phyloP scores from a whole-genome alignment of 2,888 invertebrate genomes.

The Crossocerus cetratus region DNA sequence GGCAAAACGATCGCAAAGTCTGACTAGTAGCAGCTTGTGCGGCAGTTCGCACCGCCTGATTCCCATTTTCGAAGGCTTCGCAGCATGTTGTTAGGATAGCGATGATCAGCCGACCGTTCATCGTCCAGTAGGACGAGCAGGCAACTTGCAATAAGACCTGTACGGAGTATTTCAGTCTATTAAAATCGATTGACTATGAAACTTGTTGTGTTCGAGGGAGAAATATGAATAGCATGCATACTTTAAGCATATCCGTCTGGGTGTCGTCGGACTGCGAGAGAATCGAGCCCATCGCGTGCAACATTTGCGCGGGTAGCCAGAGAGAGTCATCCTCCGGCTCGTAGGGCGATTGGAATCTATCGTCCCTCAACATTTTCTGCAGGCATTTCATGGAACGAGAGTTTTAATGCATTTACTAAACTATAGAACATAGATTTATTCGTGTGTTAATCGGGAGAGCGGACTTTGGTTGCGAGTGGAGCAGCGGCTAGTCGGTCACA shows the following conservation, averaged over 20 bases:
- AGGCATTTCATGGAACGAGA: not conserved
- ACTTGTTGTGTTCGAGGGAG: not conserved
- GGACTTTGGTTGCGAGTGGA: not conserved
- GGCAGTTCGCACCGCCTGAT: slow-evolving; percentile 90
- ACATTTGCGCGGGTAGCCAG: slow-evolving; percentile 94
- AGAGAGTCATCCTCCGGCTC: slow-evolving; percentile 95
- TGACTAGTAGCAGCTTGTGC: slow-evolving; percentile 94
- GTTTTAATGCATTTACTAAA: not conserved
- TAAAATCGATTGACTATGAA: not conserved
- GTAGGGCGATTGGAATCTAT: slow-evolving; percentile 92
- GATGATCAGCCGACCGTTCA: slow-evolving; percentile 92
- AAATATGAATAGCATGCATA: slow-evolving; percentile 65
- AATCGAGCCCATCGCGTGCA: slow-evolving; percentile 90
- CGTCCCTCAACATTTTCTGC: slow-evolving; percentile 93
- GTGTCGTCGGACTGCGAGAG: slow-evolving; percentile 90
- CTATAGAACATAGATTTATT: not conserved
- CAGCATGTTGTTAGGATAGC: slow-evolving; percentile 90
- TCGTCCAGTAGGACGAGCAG: slow-evolving; percentile 91
- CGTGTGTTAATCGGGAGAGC: not conserved
- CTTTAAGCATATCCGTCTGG: slow-evolving; percentile 85
- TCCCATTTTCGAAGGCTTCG: slow-evolving; percentile 88
- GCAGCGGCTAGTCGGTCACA: slow-evolving; percentile 15
- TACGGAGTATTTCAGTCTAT: not conserved
- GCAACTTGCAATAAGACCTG: slow-evolving; percentile 91
- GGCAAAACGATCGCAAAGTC: slow-evolving; percentile 90